phyloP scores from a whole-genome alignment of 2,888 invertebrate species.

The Apamea monoglypha region DNA sequence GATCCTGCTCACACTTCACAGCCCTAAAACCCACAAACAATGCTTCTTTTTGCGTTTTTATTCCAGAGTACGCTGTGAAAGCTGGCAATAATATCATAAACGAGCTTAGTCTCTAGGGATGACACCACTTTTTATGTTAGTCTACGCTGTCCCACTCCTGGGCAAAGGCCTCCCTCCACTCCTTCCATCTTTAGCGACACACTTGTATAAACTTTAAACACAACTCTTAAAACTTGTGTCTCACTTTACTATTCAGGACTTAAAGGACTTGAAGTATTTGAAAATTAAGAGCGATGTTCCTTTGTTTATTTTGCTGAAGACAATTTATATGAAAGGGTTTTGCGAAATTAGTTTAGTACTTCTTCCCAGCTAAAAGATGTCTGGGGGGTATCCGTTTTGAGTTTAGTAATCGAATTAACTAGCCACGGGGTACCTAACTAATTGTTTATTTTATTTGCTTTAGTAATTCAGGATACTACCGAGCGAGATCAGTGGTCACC shows the following conservation, averaged over 20 bases:
- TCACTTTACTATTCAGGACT: neutral
- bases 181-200: no score
- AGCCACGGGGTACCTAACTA: neutral
- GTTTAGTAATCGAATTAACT: conserved; percentile 1
- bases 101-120: conserved; percentile 58
- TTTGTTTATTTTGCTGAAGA: conserved; percentile 18
- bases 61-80: conserved; percentile 49
- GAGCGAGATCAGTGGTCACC: neutral
- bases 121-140: no score
- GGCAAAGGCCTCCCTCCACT: no score
- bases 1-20: neutral
- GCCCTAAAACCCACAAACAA: neutral
- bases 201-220: conserved; percentile 66
- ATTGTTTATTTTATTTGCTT: neutral
- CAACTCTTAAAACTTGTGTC: conserved; percentile 26
- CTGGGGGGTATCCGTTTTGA: neutral
- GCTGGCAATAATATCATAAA: conserved; percentile 65
- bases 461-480: neutral
- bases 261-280: neutral
- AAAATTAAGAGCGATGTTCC: conserved; percentile 1
- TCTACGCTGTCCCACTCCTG: no score
- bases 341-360: neutral
- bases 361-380: neutral
- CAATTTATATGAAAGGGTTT: neutral
- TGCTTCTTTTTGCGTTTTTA: neutral